These are phyloP conservation scores for Lithophane socia DNA, from an alignment of 2,888 invertebrate genomes.

Conservation along the genomic window DNA sequence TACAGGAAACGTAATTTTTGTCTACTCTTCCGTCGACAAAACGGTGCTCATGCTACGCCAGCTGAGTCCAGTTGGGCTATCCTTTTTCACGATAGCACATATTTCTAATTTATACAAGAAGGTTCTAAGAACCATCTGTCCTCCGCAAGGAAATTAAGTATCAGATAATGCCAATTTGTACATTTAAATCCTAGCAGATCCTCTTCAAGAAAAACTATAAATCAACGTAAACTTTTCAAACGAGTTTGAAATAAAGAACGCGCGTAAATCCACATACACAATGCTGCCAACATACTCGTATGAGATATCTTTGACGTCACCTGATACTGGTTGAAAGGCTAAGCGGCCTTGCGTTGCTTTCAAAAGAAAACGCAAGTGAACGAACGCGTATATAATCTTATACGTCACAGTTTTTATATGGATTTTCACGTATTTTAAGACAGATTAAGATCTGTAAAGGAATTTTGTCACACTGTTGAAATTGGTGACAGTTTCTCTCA, in stretches of 20 bases:
- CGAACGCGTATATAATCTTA: conserved; percentile 34
- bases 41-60: no score
- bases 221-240: conserved; percentile 41
- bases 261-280: conserved; percentile 10
- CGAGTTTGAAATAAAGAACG: conserved; percentile 35
- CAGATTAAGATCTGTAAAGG: not conserved
- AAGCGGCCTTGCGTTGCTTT: conserved; percentile 62
- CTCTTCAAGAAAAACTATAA: not conserved
- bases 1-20: no score
- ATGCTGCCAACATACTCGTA: conserved; percentile 43
- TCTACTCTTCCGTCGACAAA: no score
- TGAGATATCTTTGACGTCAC: conserved; percentile 44
- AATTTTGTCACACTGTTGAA: conserved; percentile 6
- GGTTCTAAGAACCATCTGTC: not conserved
- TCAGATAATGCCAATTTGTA: not conserved
- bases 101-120: not conserved
- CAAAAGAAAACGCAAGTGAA: conserved; percentile 66
- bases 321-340: conserved; percentile 56
- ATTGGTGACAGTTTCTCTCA: not conserved
- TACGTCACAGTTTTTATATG: conserved; percentile 40
- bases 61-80: not conserved
- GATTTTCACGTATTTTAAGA: conserved; percentile 20
- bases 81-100: not conserved
- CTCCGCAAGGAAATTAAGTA: not conserved
- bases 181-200: not conserved